Conservation (phyloP, 1,140 invertebrate species). For the Plectrocnemia conspersa region DNA sequence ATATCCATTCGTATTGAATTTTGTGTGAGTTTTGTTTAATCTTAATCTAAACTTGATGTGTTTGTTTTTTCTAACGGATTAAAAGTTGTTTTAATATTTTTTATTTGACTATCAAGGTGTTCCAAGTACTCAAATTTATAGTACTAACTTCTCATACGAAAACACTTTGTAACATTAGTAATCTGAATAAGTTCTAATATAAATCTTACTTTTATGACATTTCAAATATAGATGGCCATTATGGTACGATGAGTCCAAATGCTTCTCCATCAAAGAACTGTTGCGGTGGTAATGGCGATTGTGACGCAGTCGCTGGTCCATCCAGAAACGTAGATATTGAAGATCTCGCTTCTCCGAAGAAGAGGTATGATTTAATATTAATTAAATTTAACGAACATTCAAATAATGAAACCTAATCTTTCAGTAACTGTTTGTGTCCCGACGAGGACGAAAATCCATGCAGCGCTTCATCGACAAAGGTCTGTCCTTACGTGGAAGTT, state of each 20-base stretch:
- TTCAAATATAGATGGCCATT: slow-evolving; percentile 37
- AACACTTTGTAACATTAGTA: slow-evolving; percentile 11
- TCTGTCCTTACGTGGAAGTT: slow-evolving; percentile 41
- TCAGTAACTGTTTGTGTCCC: slow-evolving; percentile 44
- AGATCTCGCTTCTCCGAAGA: slow-evolving; percentile 54
- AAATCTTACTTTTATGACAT: neutral
- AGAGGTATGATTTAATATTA: slow-evolving; percentile 35
- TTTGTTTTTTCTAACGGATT: too few relatives aligned
- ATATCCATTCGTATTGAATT: too few relatives aligned
- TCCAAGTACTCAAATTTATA: too few relatives aligned
- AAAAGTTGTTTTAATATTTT: too few relatives aligned
- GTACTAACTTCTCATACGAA: too few relatives aligned
- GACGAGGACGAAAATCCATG: slow-evolving; percentile 37
- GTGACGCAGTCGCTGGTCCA: slow-evolving; percentile 32
- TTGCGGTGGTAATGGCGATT: slow-evolving; percentile 44
- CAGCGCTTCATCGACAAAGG: slow-evolving; percentile 18
- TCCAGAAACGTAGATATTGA: slow-evolving; percentile 59
- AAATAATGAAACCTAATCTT: neutral
- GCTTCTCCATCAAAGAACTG: slow-evolving; percentile 43
- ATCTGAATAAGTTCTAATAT: slow-evolving; percentile 7
- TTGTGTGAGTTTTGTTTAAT: too few relatives aligned
- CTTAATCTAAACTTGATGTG: too few relatives aligned
- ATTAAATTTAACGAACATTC: neutral
- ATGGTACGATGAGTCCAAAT: slow-evolving; percentile 44
- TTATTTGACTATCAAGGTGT: neutral